Conservation (phyloP, 2,888 invertebrate genomes). For the Patella ulyssiponensis region DNA sequence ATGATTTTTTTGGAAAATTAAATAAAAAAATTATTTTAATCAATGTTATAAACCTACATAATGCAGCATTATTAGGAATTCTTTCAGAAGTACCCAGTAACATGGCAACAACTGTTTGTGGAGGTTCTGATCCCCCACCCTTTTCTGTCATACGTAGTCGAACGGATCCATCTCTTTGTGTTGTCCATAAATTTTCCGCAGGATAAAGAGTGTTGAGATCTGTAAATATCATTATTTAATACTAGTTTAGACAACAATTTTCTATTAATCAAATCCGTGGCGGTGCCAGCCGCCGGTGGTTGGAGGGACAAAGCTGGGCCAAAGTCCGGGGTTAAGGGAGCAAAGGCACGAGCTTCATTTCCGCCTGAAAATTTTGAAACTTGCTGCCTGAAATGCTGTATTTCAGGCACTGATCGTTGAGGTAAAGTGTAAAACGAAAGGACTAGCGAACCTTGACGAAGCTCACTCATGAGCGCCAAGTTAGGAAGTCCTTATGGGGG, state of each 20-base stretch:
- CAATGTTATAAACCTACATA: constrained; percentile 47
- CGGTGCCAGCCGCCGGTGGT: too few species aligned
- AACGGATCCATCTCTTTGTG: constrained; percentile 47
- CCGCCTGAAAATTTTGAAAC: too few species aligned
- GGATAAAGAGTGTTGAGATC: constrained; percentile 50
- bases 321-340: too few species aligned
- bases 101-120: constrained; percentile 54
- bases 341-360: neutral
- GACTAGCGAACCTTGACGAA: too few species aligned
- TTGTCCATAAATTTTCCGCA: constrained; percentile 43
- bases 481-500: too few species aligned
- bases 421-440: too few species aligned
- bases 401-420: too few species aligned
- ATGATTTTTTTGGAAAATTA: neutral
- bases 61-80: constrained; percentile 51
- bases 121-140: constrained; percentile 45
- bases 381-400: too few species aligned
- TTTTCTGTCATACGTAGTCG: constrained; percentile 50
- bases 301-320: neutral
- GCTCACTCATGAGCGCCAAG: too few species aligned
- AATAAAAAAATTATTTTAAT: neutral
- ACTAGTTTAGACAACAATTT: neutral
- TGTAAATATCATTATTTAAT: constrained; percentile 25
- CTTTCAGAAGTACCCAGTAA: constrained; percentile 51
- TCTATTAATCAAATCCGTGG: neutral